Evolutionary conservation across 53 echinoderm and acorn worm genomes (phyloP).

Genomic region (Paracentrotus lividus): DNA sequence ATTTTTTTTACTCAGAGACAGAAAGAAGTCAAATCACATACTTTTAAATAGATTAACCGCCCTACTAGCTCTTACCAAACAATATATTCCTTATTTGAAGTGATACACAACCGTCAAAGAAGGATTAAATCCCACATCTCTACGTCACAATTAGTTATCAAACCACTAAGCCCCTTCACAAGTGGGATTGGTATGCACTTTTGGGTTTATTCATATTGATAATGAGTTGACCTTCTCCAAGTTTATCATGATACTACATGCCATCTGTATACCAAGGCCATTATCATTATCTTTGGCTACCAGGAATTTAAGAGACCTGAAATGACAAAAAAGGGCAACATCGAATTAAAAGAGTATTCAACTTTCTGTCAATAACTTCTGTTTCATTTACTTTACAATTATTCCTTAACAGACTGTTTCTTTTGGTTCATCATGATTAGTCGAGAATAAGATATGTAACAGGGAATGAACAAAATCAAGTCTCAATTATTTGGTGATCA

Average conservation of each 20-base stretch:
- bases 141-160: background rate
- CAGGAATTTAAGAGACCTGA: background rate
- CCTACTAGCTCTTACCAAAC: too few relatives aligned
- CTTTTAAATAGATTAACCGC: background rate
- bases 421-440: too few relatives aligned
- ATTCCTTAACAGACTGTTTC: too few relatives aligned
- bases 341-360: too few relatives aligned
- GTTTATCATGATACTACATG: background rate
- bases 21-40: too few relatives aligned
- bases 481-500: too few relatives aligned
- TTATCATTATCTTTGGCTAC: background rate
- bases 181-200: conserved; percentile 21
- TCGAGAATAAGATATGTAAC: too few relatives aligned
- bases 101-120: background rate
- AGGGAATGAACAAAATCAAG: too few relatives aligned
- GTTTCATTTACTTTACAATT: too few relatives aligned
- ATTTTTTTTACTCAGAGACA: too few relatives aligned
- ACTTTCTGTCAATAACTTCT: too few relatives aligned
- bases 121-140: background rate
- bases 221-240: background rate
- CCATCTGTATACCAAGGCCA: background rate
- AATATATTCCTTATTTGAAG: background rate
- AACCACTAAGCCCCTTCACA: conserved; percentile 25
- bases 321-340: background rate
- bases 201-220: background rate